These are phyloP conservation scores for Rhincodon typus DNA, from an alignment of 2,797 vertebrate species.

Conservation along the genomic window DNA sequence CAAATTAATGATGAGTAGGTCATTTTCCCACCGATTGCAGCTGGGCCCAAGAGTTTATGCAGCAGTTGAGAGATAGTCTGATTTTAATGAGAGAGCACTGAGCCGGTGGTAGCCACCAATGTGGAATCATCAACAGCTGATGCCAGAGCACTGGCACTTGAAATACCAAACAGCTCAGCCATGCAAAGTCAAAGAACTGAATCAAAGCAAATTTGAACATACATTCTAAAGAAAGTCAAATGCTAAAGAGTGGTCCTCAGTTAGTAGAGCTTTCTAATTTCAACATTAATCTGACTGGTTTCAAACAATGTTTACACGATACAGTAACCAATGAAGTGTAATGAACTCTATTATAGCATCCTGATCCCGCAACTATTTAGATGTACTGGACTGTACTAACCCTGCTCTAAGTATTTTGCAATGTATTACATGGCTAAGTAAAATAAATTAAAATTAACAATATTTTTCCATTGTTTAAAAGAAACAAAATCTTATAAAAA, in stretches of 20 bases:
- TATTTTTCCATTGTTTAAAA: slow-evolving; percentile 16
- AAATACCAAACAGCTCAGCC: not conserved
- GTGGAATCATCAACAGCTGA: not conserved
- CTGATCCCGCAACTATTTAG: not conserved
- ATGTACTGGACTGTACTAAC: not conserved
- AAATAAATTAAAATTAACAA: not conserved
- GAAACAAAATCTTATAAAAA: not conserved
- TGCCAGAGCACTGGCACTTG: no score
- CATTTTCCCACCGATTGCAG: not conserved
- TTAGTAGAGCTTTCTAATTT: not conserved
- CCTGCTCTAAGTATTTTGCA: not conserved
- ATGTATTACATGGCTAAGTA: not conserved
- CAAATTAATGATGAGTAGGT: no score
- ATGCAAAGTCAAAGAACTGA: not conserved
- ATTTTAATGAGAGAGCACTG: not conserved
- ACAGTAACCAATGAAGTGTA: not conserved
- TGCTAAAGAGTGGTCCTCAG: not conserved
- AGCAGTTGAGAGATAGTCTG: not conserved
- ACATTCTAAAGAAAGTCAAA: not conserved
- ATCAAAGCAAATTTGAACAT: not conserved
- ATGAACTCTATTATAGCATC: not conserved
- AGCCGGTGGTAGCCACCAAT: not conserved
- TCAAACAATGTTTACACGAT: not conserved
- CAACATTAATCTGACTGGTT: not conserved
- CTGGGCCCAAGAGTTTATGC: not conserved